A percentile compares a stretch with the other conserved stretches of the same genome.
These are phyloP conservation scores for Alethe diademata DNA, from an alignment of 2,113 vertebrate species.

Conservation along the genomic window DNA sequence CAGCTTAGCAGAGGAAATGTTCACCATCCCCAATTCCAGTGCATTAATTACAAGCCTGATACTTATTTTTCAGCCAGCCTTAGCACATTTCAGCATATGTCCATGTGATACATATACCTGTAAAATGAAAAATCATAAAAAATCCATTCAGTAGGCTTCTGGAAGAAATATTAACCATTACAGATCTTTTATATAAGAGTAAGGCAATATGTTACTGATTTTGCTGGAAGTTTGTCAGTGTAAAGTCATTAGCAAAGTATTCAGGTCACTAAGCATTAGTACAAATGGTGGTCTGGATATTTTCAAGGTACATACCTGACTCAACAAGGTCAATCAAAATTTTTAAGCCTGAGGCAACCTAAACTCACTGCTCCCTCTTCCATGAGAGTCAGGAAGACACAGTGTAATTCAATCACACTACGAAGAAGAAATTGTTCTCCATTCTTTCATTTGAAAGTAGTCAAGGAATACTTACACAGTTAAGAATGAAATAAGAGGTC, in stretches of 20 bases:
- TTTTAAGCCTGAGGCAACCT: not conserved
- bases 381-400: not conserved
- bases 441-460: not conserved
- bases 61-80: not conserved
- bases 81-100: not conserved
- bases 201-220: not conserved
- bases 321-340: not conserved
- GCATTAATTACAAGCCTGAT: not conserved
- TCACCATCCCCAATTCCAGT: not conserved
- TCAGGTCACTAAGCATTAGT: not conserved
- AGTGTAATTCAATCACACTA: not conserved
- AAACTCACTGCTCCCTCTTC: not conserved
- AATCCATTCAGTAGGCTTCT: not conserved
- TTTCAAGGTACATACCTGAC: not conserved
- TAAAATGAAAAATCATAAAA: not conserved
- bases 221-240: not conserved
- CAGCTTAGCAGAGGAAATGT: not conserved
- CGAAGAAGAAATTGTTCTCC: not conserved
- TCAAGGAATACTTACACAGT: not conserved
- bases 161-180: not conserved
- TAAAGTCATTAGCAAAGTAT: not conserved
- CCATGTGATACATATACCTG: not conserved
- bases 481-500: not conserved
- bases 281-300: not conserved
- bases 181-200: not conserved